Evolutionary conservation across 2,888 invertebrate species (phyloP).

Genomic region (Drosophila recens): DNA sequence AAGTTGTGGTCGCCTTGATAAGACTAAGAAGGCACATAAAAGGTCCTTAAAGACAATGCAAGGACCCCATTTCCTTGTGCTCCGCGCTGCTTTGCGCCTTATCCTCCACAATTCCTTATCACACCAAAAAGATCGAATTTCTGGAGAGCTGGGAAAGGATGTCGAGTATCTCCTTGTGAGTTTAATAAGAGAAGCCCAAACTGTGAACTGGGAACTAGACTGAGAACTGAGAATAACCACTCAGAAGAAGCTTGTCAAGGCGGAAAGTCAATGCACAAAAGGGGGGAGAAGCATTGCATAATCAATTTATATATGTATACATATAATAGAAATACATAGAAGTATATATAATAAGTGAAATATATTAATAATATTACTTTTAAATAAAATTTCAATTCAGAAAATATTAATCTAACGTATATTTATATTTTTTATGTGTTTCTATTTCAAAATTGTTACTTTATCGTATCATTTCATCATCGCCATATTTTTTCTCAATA

Average conservation of each 20-base stretch:
- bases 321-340: neutral
- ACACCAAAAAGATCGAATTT: constrained; percentile 76
- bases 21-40: constrained; percentile 62
- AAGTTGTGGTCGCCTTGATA: constrained; percentile 68
- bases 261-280: constrained; percentile 50
- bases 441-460: no score
- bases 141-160: constrained; percentile 65
- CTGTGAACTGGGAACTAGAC: constrained; percentile 1
- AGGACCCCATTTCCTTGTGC: constrained; percentile 62
- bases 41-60: constrained; percentile 69
- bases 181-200: neutral
- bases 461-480: no score
- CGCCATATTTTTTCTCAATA: neutral
- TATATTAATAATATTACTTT: neutral
- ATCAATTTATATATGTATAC: neutral
- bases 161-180: constrained; percentile 29
- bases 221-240: no score
- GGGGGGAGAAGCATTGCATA: constrained; percentile 14
- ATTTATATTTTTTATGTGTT: no score
- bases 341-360: neutral
- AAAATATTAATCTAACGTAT: no score
- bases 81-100: constrained; percentile 49
- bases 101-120: constrained; percentile 63
- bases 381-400: no score
- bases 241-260: constrained; percentile 19